These are phyloP conservation scores for Mechanitis mazaeus DNA, from an alignment of 2,888 invertebrate species.

Conservation along the genomic window DNA sequence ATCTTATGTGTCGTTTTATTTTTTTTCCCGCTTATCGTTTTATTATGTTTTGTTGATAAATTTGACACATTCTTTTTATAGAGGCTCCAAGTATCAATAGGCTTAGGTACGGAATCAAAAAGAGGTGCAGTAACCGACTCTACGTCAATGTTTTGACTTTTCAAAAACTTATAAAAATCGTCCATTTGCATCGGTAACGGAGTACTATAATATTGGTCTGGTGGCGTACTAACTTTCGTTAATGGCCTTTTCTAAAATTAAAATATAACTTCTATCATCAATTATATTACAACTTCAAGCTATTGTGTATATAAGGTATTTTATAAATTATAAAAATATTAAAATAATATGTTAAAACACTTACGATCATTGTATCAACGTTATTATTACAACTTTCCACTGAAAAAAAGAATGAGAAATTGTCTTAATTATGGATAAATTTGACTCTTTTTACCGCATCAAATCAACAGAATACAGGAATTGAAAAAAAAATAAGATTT, in stretches of 20 bases:
- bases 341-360: too few relatives aligned
- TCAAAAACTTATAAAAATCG: conserved; percentile 53
- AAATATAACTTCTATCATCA: too few relatives aligned
- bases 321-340: too few relatives aligned
- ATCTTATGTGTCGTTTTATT: neutral
- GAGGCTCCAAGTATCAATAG: conserved; percentile 19
- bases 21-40: neutral
- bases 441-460: too few relatives aligned
- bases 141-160: conserved; percentile 47
- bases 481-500: too few relatives aligned
- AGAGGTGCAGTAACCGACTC: conserved; percentile 46
- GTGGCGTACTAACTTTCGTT: conserved; percentile 39
- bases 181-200: conserved; percentile 51
- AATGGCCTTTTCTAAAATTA: conserved; percentile 34
- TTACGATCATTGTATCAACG: too few relatives aligned
- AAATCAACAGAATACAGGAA: too few relatives aligned
- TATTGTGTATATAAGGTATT: too few relatives aligned
- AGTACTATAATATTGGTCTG: conserved; percentile 50
- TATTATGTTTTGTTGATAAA: conserved; percentile 5
- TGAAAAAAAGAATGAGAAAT: too few relatives aligned
- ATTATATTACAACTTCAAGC: too few relatives aligned
- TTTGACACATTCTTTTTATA: conserved; percentile 14
- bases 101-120: conserved; percentile 15
- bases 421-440: too few relatives aligned
- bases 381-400: too few relatives aligned